Base-by-base conservation (phyloP, 1,140 invertebrate genomes). In the Lethocerus indicus region DNA sequence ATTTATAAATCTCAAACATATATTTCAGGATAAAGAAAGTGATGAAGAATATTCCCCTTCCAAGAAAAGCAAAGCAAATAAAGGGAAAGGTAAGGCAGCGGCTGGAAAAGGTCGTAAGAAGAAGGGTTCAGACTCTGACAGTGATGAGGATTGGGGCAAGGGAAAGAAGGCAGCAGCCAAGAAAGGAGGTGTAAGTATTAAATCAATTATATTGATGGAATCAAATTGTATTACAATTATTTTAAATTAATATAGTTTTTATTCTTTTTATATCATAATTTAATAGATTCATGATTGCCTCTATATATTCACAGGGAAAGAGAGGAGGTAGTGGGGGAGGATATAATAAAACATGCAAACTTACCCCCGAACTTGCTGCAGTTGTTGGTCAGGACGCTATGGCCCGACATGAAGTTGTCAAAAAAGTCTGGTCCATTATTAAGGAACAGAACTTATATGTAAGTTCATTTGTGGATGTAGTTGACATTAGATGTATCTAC, bases 351-450 rank as follows among this genome's bases (percentile, higher is more conserved):
- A 73, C 80, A 3, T 80, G 83, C 59, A 83, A 78, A 43, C 68
- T 95, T n/a, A 89, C 86, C 0, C 81, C 87, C 2, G 84, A 87
- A 49, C 65, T 95, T 24, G 79, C 88, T 0, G 78, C 80, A 6
- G 69, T 95, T 0, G 83, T 95, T 64, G 89, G 88, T 1, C 73
- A 79, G 49, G 81, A 87, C 29, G 69, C 78, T 47, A 81, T 92
- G 80, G 79, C 89, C 0, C 76, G 90, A 36, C 87, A 91, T 61
- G 88, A 92, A 64, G 89, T 94, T 1, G 87, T 95, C 14, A 92
- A 89, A 63, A 84, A 84, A 58, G 75, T 95, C 27, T 94, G 89
- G 89, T 75, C 77, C 18, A 83, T 93, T 56, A 89, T 93, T 56
- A 93, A 91, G 66, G 87, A 92, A 66, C 79, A 83, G 49, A 83